Evolutionary conservation across 1,140 invertebrate species (phyloP).

Genomic region (Lineus longissimus): DNA sequence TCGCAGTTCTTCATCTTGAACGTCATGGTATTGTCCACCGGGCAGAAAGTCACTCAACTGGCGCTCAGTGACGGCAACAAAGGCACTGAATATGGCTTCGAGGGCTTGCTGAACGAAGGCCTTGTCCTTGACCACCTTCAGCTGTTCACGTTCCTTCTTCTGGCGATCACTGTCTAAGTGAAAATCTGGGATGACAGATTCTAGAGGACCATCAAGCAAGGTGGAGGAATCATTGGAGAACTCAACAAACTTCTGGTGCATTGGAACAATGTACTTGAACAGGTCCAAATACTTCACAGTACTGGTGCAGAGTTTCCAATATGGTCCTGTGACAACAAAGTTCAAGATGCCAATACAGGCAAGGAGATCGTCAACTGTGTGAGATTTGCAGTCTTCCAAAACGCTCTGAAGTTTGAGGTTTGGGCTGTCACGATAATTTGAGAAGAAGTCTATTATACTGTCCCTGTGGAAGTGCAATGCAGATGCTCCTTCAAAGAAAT

Average conservation of each 20-base stretch:
- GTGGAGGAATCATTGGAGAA: neutral
- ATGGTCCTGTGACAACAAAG: too few species aligned
- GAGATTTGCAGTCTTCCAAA: constrained; percentile 4
- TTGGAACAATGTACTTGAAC: neutral
- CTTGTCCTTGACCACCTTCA: too few species aligned
- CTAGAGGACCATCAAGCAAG: neutral
- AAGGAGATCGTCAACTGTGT: neutral
- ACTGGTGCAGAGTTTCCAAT: too few species aligned
- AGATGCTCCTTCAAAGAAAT: constrained; percentile 18
- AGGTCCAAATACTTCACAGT: too few species aligned
- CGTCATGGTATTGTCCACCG: constrained; percentile 11
- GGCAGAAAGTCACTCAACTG: constrained; percentile 19
- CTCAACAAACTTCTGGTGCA: constrained; percentile 2
- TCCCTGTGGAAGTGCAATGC: constrained; percentile 9
- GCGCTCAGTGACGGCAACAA: constrained; percentile 6
- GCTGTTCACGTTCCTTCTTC: neutral
- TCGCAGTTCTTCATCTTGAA: neutral
- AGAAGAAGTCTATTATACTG: constrained; percentile 15
- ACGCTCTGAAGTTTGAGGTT: constrained; percentile 21
- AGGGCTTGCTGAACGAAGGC: neutral
- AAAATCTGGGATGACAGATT: too few species aligned
- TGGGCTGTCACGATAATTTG: constrained; percentile 7
- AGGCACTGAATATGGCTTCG: neutral
- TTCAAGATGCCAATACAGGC: too few species aligned
- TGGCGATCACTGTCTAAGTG: neutral